These are phyloP conservation scores for Theonella swinhoei DNA, from an alignment of 37 sponge, comb jelly and placozoan genomes.

Conservation along the genomic window DNA sequence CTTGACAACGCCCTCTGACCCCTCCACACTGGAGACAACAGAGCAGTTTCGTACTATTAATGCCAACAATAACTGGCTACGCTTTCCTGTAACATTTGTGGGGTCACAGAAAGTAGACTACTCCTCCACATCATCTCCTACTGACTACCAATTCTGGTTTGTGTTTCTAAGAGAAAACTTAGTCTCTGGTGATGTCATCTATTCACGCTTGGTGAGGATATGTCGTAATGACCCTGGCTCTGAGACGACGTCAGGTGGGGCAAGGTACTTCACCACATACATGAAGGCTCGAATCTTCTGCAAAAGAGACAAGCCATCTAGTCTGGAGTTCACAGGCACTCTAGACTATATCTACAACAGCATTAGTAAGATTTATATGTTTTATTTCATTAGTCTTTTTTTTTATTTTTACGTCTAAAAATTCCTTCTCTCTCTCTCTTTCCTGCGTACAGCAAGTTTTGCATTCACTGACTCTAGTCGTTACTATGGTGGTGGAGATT, in stretches of 20 bases:
- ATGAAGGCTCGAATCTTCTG: conserved; percentile 37
- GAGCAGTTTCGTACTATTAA: not conserved
- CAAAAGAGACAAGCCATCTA: not conserved
- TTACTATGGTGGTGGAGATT: not conserved
- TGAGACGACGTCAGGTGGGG: not conserved
- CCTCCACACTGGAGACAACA: not conserved
- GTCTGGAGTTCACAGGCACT: not conserved
- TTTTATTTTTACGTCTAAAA: not conserved
- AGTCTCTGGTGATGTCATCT: not conserved
- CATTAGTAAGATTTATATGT: not conserved
- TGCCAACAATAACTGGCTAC: conserved; percentile 14
- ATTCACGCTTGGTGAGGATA: conserved; percentile 4
- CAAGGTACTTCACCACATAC: conserved; percentile 1
- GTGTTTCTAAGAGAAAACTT: conserved; percentile 25
- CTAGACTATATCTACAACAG: conserved; percentile 7
- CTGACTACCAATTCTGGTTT: conserved; percentile 11
- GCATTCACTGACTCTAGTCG: conserved; percentile 6
- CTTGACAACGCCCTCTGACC: not conserved
- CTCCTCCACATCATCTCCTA: not conserved
- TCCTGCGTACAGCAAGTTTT: conserved; percentile 11
- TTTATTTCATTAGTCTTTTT: not conserved
- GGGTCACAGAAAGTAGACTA: conserved; percentile 2
- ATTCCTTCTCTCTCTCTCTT: not conserved
- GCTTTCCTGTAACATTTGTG: conserved; percentile 18
- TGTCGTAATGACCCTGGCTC: conserved; percentile 23